A percentile compares a stretch with the other conserved stretches of the same genome.
Evolutionary conservation across 1,140 invertebrate species (phyloP).

Genomic region (Asobara japonica): DNA sequence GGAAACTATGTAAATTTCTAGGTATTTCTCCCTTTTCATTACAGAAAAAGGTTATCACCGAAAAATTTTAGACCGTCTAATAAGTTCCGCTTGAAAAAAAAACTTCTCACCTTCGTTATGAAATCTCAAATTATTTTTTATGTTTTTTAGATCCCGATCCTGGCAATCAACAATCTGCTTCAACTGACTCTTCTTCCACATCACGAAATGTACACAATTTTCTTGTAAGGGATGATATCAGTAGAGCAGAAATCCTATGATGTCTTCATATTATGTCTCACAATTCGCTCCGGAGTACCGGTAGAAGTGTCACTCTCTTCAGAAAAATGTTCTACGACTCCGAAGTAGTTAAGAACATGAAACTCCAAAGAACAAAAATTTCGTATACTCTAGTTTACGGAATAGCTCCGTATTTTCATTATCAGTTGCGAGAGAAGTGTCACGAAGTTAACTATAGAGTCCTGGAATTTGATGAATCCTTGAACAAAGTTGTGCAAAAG

Average conservation of each 20-base stretch:
- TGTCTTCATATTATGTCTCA: slow-evolving; percentile 25
- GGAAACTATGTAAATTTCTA: too few relatives aligned
- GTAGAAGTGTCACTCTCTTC: slow-evolving; percentile 16
- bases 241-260: slow-evolving; percentile 5
- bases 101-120: too few relatives aligned
- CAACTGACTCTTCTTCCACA: too few relatives aligned
- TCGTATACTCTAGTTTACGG: slow-evolving; percentile 37
- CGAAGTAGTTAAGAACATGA: slow-evolving; percentile 35
- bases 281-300: slow-evolving; percentile 29
- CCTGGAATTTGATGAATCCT: slow-evolving; percentile 40
- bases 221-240: not conserved
- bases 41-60: too few relatives aligned
- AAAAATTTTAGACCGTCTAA: too few relatives aligned
- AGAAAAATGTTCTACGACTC: slow-evolving; percentile 29
- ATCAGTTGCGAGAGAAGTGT: slow-evolving; percentile 25
- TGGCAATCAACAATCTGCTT: too few relatives aligned
- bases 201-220: too few relatives aligned
- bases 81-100: too few relatives aligned
- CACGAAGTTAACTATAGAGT: slow-evolving; percentile 36
- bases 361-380: slow-evolving; percentile 38
- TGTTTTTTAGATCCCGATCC: too few relatives aligned
- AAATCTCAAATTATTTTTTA: too few relatives aligned
- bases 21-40: too few relatives aligned
- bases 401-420: slow-evolving; percentile 35
- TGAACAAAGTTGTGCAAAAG: slow-evolving; percentile 39